A percentile compares a stretch with the other conserved stretches of the same genome.
Conservation (phyloP, 2,888 invertebrate species). For the Aphidoletes aphidimyza region DNA sequence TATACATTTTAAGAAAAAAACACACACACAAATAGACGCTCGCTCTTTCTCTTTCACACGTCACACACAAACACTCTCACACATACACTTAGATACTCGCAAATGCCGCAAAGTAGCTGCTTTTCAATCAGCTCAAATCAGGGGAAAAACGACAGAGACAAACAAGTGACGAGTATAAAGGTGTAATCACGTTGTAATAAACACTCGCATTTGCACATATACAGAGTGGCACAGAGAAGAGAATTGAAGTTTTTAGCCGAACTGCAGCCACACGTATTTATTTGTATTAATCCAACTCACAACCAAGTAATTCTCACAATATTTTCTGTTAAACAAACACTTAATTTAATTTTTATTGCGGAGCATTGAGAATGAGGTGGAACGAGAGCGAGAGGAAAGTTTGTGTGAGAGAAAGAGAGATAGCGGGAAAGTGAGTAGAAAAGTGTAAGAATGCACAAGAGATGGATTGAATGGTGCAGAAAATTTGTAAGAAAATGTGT, state of each 20-base stretch:
- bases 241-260: constrained; percentile 33
- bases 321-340: constrained; percentile 35
- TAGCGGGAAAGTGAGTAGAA: too few relatives aligned
- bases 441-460: too few relatives aligned
- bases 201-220: not conserved
- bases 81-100: not conserved
- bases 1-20: too few relatives aligned
- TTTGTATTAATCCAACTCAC: not conserved
- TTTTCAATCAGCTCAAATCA: not conserved
- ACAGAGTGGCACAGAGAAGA: constrained; percentile 44
- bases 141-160: not conserved
- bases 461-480: too few relatives aligned
- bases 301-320: too few relatives aligned
- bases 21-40: too few relatives aligned
- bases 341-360: constrained; percentile 3
- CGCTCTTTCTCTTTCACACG: too few relatives aligned
- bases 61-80: too few relatives aligned
- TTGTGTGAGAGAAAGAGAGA: too few relatives aligned
- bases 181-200: constrained; percentile 37
- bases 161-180: not conserved
- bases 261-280: constrained; percentile 49
- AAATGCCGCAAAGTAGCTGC: not conserved
- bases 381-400: too few relatives aligned
- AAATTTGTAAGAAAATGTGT: not conserved
- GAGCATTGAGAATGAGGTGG: not conserved